A percentile compares a stretch with the other conserved stretches of the same genome.
phyloP scores from a whole-genome alignment of 1,140 invertebrate species.

The Procambarus clarkii region DNA sequence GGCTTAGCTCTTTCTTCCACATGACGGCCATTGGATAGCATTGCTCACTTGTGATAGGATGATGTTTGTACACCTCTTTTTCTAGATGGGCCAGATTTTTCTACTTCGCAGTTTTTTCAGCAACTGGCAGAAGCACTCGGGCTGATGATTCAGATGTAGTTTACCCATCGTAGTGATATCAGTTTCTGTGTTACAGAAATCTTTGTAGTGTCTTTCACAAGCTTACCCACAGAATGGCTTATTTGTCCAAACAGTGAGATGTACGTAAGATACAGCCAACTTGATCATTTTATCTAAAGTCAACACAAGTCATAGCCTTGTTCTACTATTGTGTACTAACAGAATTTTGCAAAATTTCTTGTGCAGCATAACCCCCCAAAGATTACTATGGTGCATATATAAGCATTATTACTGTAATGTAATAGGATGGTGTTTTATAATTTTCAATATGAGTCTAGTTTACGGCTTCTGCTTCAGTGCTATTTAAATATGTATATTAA shows the following conservation, averaged over 20 bases:
- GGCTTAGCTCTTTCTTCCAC: conserved; percentile 62
- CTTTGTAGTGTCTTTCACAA: conserved; percentile 64
- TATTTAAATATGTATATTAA: conserved; percentile 63
- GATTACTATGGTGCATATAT: conserved; percentile 63
- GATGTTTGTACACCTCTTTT: conserved; percentile 67
- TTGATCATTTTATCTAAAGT: conserved; percentile 19
- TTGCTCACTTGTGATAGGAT: conserved; percentile 65
- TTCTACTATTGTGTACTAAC: conserved; percentile 39
- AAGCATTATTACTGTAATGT: conserved; percentile 63
- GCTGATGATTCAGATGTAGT: conserved; percentile 53
- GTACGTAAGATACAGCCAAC: conserved; percentile 41
- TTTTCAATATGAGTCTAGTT: conserved; percentile 65
- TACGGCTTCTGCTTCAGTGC: conserved; percentile 68
- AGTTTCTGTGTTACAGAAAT: conserved; percentile 56
- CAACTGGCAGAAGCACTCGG: conserved; percentile 27
- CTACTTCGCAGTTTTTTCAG: conserved; percentile 62
- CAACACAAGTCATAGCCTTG: conserved; percentile 44
- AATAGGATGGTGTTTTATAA: conserved; percentile 65
- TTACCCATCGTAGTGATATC: conserved; percentile 38
- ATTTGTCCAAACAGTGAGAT: conserved; percentile 52
- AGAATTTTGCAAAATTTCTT: conserved; percentile 54
- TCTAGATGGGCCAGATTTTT: conserved; percentile 63
- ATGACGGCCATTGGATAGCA: conserved; percentile 56
- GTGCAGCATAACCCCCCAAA: conserved; percentile 58
- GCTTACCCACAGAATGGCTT: conserved; percentile 58